Conservation (phyloP, 2,113 vertebrate genomes). For the Spea bombifrons region DNA sequence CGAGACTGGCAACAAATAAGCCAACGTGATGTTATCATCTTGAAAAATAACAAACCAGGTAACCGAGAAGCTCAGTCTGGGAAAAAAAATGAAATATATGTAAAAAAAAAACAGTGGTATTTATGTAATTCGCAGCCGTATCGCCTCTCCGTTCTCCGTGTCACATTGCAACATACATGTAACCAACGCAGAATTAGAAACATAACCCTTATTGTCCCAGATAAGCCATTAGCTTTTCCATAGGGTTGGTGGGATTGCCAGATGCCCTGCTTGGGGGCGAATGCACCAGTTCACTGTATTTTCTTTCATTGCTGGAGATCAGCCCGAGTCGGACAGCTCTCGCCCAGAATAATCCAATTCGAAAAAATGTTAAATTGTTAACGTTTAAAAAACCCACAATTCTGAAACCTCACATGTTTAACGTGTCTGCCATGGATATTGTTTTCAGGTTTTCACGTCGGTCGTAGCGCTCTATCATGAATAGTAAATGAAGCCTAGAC, state of each 20-base stretch:
- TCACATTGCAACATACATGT: constrained; percentile 17
- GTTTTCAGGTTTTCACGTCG: constrained; percentile 41
- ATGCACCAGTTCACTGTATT: constrained; percentile 37
- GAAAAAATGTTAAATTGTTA: constrained; percentile 41
- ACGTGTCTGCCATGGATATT: constrained; percentile 37
- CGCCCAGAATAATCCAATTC: constrained; percentile 47
- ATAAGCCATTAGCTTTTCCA: constrained; percentile 21
- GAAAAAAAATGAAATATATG: not conserved
- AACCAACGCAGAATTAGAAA: constrained; percentile 31
- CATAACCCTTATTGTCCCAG: constrained; percentile 17
- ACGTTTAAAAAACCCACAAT: constrained; percentile 43
- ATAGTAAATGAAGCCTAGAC: constrained; percentile 35
- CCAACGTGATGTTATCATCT: constrained; percentile 16
- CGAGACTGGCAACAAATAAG: constrained; percentile 2
- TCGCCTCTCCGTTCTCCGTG: not conserved
- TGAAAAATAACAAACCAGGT: constrained; percentile 17
- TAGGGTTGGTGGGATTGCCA: constrained; percentile 37
- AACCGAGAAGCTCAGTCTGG: constrained; percentile 9
- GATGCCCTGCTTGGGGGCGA: constrained; percentile 44
- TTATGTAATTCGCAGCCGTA: not conserved
- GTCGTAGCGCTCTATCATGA: constrained; percentile 30
- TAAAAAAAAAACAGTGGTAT: not conserved
- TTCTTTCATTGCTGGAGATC: constrained; percentile 35
- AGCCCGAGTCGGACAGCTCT: constrained; percentile 25
- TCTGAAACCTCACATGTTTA: constrained; percentile 44